phyloP scores from a whole-genome alignment of 2,113 vertebrate species.

The Gobio gobio region DNA sequence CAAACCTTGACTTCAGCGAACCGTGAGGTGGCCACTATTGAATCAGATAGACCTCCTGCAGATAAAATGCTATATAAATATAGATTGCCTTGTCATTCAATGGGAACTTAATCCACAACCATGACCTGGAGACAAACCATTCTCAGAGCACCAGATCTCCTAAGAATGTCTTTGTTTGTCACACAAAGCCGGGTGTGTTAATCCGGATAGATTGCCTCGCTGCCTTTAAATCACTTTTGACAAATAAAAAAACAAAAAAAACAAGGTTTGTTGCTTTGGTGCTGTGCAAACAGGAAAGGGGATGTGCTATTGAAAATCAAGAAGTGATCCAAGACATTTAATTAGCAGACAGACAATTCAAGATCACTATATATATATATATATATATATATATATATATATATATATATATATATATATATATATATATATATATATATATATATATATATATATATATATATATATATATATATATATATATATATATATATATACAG shows the following conservation, averaged over 20 bases:
- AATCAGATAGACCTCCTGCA: conserved; percentile 67
- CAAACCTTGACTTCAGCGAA: conserved; percentile 63
- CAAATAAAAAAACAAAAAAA: conserved; percentile 15
- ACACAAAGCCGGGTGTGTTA: conserved; percentile 56
- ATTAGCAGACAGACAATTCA: not conserved
- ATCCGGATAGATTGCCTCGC: conserved; percentile 52
- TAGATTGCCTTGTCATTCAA: conserved; percentile 69
- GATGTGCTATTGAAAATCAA: conserved; percentile 20
- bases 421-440: no score
- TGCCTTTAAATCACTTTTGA: conserved; percentile 33
- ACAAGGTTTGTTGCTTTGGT: not conserved
- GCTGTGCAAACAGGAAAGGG: not conserved
- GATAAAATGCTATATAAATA: conserved; percentile 73
- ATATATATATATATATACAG: no score
- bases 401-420: no score
- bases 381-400: no score
- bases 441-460: no score
- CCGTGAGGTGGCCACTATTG: conserved; percentile 57
- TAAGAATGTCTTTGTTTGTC: conserved; percentile 67
- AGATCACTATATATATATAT: not conserved
- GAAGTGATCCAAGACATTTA: conserved; percentile 40
- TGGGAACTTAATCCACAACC: conserved; percentile 68
- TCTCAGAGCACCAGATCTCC: conserved; percentile 55
- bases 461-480: no score
- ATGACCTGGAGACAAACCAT: conserved; percentile 65